Percentiles rank a stretch among this genome's conserved stretches.
phyloP scores from a whole-genome alignment of 2,797 vertebrate genomes.

The Rhinatrema bivittatum region DNA sequence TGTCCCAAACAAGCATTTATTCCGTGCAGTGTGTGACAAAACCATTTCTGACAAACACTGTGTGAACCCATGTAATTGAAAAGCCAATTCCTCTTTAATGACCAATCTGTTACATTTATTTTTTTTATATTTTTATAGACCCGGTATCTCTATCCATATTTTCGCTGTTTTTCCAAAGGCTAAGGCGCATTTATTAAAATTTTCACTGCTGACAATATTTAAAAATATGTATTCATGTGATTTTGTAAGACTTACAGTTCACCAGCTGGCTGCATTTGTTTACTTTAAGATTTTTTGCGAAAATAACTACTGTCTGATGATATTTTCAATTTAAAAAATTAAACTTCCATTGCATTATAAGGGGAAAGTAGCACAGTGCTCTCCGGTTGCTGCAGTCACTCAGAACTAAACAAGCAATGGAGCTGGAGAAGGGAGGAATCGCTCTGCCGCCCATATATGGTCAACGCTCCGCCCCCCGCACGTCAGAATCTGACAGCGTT shows the following conservation, averaged over 20 bases:
- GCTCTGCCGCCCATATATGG: conserved; percentile 76
- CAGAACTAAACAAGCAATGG: conserved; percentile 47
- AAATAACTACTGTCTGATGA: conserved; percentile 56
- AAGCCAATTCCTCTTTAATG: too few species aligned
- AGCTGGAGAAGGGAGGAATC: conserved; percentile 59
- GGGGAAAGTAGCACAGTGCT: conserved; percentile 52
- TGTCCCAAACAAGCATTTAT: too few species aligned
- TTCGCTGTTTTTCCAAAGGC: too few species aligned
- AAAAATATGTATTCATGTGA: too few species aligned
- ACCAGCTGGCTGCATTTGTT: conserved; percentile 4
- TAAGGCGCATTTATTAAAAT: too few species aligned
- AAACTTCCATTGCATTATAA: conserved; percentile 57
- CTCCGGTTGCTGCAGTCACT: conserved; percentile 57
- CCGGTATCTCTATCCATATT: too few species aligned
- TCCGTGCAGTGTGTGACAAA: too few species aligned
- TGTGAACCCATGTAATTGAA: too few species aligned
- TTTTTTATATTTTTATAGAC: too few species aligned
- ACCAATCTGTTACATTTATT: too few species aligned
- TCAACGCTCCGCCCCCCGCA: conserved; percentile 55
- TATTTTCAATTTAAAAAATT: conserved; percentile 40
- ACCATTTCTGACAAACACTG: too few species aligned
- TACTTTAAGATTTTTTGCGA: conserved; percentile 45
- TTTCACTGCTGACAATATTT: too few species aligned
- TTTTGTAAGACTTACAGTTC: neutral
- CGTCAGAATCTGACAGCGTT: conserved; percentile 84